phyloP scores from a whole-genome alignment of 2,888 invertebrate species.

The Octonoba sinensis region DNA sequence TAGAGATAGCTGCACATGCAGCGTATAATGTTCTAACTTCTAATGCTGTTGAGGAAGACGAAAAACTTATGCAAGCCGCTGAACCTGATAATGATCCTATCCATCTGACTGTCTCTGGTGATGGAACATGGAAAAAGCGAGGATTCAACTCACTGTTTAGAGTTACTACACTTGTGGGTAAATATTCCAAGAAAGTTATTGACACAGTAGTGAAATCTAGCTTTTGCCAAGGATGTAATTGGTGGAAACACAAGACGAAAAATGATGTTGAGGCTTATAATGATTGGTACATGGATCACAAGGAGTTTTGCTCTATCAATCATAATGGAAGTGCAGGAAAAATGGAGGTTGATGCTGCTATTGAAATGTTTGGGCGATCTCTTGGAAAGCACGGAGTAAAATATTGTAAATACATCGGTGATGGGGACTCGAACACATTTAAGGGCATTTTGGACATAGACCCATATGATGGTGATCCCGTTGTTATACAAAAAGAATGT shows the following conservation, averaged over 20 bases:
- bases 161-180: conserved; percentile 7
- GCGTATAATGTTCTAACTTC: background rate
- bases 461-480: no score
- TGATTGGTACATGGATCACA: no score
- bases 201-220: no score
- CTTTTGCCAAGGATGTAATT: no score
- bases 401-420: no score
- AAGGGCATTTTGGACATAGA: no score
- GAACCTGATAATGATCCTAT: background rate
- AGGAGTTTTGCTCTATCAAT: no score
- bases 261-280: no score
- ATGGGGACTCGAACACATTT: no score
- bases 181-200: background rate
- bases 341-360: conserved; percentile 3
- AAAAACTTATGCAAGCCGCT: background rate
- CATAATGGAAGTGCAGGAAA: conserved; percentile 4
- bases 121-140: conserved; percentile 2
- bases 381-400: background rate
- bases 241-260: background rate
- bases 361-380: background rate
- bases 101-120: background rate
- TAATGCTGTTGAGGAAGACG: background rate
- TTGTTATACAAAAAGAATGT: no score
- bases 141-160: conserved; percentile 15
- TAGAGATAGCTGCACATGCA: background rate